Evolutionary conservation across 2,113 vertebrate genomes (phyloP).

Genomic region (mouse (Mus musculus)): DNA sequence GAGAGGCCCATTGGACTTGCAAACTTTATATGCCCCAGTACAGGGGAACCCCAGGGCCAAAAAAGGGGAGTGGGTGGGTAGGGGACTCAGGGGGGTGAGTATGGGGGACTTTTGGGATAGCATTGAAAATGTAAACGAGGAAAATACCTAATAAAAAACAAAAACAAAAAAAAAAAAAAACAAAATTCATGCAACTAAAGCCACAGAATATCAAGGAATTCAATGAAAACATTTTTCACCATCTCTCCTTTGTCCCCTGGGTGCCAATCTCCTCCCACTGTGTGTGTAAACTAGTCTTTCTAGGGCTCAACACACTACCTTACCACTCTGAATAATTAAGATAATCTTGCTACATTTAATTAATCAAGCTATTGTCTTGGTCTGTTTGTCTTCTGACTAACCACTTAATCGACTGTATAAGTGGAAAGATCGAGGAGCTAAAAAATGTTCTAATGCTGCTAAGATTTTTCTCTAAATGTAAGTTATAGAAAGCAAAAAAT

Average conservation of each 20-base stretch:
- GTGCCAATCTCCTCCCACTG: not conserved
- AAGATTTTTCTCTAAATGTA: not conserved
- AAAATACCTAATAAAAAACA: too few species aligned
- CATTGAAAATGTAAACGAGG: too few species aligned
- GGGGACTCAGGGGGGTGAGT: too few species aligned
- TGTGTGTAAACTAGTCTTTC: not conserved
- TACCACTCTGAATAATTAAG: not conserved
- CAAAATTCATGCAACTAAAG: conserved; percentile 16
- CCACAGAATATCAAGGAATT: not conserved
- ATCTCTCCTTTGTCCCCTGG: not conserved
- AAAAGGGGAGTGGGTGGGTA: too few species aligned
- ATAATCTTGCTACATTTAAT: not conserved
- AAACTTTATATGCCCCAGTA: too few species aligned
- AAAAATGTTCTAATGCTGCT: not conserved
- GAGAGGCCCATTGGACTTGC: too few species aligned
- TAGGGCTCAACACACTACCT: not conserved
- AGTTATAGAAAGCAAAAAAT: conserved; percentile 16
- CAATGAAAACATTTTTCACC: not conserved
- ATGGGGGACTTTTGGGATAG: too few species aligned
- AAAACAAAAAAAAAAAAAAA: conserved; percentile 22
- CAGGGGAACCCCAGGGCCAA: too few species aligned
- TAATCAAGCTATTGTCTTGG: not conserved
- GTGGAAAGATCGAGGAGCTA: not conserved
- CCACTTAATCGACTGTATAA: not conserved
- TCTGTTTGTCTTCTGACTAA: conserved; percentile 9